Evolutionary conservation across 2,113 vertebrate genomes (phyloP), one percentile per base, ranked within the genome.

Genomic region (Oxyruncus cristatus): DNA sequence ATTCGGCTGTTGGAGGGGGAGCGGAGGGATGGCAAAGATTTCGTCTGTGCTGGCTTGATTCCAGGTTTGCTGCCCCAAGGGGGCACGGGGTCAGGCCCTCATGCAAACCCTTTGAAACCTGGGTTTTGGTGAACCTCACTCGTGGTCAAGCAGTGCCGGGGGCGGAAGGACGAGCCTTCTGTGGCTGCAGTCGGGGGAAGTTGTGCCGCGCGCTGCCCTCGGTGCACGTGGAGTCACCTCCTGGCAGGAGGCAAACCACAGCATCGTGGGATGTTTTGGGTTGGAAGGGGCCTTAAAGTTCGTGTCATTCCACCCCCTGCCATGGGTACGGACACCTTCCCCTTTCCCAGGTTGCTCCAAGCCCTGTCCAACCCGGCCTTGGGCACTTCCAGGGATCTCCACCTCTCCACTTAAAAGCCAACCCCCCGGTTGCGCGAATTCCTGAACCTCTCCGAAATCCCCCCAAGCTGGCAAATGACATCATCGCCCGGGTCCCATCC

Each of bases 381-480:
- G 41, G 7, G 12, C 63, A 28, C 37, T 63, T 27, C 26, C 56
- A 42, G 3, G 7, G 35, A 37, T 62, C 62, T 39, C 6, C 2
- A 73, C n/a, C 71, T 50, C 42, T 39, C 17, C 37, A 1, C 28
- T 10, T 10, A 39, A 77, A 76, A 77, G 14, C 44, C 35, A 41
- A 6, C 22, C n/a, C 0, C 0, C 52, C 1, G 71, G 27, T 70
- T 27, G 8, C 62, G 55, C 19, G 15, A 32, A 67, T 44, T 70
- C 82, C 58, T 78, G 27, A 33, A 71, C 20, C 2, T 0, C 52
- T 88, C 78, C 14, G 62, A 52, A 75, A 46, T 22, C 20, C 33
- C 62, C 74, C 17, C 26, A 2, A 7, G 92, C 75, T 85, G 66
- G 30, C 28, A 28, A 46, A 26, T 72, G 58, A 79, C 93, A 79